A percentile compares a stretch with the other conserved stretches of the same genome.
Conservation (phyloP, 2,797 vertebrate species). For the Bucorvus abyssinicus region DNA sequence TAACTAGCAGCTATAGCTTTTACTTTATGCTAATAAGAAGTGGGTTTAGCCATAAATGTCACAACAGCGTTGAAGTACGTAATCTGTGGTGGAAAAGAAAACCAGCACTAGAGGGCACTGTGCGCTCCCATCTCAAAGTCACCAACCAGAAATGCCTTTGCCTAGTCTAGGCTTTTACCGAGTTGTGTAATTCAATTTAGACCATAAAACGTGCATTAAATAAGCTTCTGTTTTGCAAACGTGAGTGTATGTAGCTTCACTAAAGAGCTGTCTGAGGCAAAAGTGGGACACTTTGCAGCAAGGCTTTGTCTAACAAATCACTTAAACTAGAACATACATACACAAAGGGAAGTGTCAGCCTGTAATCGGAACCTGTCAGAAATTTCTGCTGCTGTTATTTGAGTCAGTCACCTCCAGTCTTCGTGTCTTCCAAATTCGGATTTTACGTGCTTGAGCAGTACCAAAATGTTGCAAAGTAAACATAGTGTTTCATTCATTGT, state of each 20-base stretch:
- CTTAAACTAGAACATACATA: neutral
- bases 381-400: neutral
- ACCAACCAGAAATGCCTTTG: neutral
- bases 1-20: neutral
- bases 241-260: neutral
- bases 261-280: neutral
- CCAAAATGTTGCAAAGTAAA: neutral
- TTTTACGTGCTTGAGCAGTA: neutral
- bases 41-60: neutral
- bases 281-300: neutral
- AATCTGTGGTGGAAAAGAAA: neutral
- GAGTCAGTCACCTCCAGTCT: neutral
- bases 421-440: neutral
- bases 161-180: neutral
- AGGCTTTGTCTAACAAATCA: neutral
- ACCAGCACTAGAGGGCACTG: slow-evolving; percentile 50
- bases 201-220: neutral
- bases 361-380: neutral
- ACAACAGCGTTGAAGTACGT: neutral
- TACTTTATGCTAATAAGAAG: neutral
- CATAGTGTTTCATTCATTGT: neutral
- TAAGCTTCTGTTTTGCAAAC: neutral
- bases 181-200: neutral
- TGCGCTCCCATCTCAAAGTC: neutral
- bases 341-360: neutral